These are phyloP conservation scores for Scaptomyza reducta DNA, from an alignment of 2,888 invertebrate genomes.

Conservation along the genomic window DNA sequence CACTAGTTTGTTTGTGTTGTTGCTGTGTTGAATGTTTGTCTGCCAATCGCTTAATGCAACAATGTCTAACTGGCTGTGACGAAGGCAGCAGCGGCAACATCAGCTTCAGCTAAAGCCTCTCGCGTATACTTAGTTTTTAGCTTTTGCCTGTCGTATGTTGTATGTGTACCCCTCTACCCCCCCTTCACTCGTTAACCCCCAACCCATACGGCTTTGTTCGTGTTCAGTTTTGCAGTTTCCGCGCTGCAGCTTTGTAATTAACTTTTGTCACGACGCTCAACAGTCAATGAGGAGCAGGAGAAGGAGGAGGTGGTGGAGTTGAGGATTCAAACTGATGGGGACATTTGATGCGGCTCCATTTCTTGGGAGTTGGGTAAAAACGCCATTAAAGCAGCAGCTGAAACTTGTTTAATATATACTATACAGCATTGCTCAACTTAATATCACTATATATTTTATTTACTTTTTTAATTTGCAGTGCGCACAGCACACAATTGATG, in stretches of 20 bases:
- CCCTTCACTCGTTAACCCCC: conserved; percentile 11
- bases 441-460: conserved; percentile 35
- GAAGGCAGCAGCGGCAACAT: conserved; percentile 28
- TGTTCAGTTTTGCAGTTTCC: conserved; percentile 61
- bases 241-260: conserved; percentile 81
- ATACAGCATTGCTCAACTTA: conserved; percentile 16
- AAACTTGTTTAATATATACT: conserved; percentile 23
- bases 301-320: conserved; percentile 4
- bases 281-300: conserved; percentile 1
- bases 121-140: conserved; percentile 17
- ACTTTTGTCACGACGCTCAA: conserved; percentile 79
- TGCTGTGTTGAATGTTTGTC: conserved; percentile 41
- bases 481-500: conserved; percentile 42
- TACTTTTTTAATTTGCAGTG: conserved; percentile 38
- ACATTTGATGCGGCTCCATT: conserved; percentile 26
- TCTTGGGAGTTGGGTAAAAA: neutral
- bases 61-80: conserved; percentile 59
- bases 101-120: conserved; percentile 19
- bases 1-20: conserved; percentile 40
- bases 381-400: conserved; percentile 39
- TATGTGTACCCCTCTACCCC: neutral
- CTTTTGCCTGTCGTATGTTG: conserved; percentile 36
- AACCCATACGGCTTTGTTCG: conserved; percentile 51
- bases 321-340: conserved; percentile 7
- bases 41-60: conserved; percentile 57